Base-by-base conservation (phyloP, 2,888 invertebrate genomes). In the Hemistola chrysoprasaria region DNA sequence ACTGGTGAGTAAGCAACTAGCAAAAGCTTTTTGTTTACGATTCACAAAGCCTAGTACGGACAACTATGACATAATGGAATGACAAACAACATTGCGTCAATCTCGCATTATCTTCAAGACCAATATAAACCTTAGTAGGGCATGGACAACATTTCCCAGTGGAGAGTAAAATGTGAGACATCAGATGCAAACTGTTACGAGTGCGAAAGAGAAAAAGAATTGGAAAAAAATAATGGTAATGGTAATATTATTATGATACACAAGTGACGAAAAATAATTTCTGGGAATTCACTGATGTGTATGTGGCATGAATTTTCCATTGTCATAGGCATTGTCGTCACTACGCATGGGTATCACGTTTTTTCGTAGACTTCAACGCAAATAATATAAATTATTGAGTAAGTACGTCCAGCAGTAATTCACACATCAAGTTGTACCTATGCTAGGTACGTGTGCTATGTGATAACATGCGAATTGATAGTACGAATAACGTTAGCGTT, bases 1-100 rank as follows among this genome's bases (percentile, higher is more conserved):
- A 69, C 63, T 62, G 44, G 33, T 50, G 48, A 50, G 65, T 62
- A 65, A 62, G 60, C 65, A 65, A 40, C 57, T 49, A 53, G 53
- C 50, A 50, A 41, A 58, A 67, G 54, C 59, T 61, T 63, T 64
- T 69, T 70, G 65, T 66, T 65, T 64, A 67, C 62, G 56, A 52
- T 36, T 44, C 55, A 50, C 39, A 31, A 42, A 51, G 49, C 67
- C 66, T 65, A 60, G 59, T 68, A 66, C 59, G 59, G 59, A 48
- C 59, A 52, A 53, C 49, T 52, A 44, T 56, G 52, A 60, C 50
- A 44, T 59, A 54, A 59, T 51, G 41, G 20, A 7, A 11, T 22
- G 40, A 23, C 32, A 25, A 40, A 40, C 21, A 39, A 36, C 23
- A 39, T 16, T 16, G 16, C 16, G 4, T 16, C 16, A 16, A 16